Conservation (phyloP, 1,140 invertebrate species). For the Zaprionus nigranus region DNA sequence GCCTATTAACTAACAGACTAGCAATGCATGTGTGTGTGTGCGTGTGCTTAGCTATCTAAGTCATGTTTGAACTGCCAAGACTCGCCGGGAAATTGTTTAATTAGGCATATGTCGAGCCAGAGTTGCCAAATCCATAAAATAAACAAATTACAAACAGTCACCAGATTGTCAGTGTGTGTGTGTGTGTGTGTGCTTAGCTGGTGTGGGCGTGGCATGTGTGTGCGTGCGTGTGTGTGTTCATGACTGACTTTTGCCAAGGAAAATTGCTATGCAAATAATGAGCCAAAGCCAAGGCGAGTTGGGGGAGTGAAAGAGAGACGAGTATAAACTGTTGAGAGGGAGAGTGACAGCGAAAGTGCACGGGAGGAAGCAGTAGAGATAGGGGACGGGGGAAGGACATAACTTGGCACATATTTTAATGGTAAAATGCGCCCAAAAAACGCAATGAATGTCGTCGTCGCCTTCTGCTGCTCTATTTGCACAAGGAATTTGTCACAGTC, state of each 20-base stretch:
- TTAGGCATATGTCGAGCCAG: conserved; percentile 64
- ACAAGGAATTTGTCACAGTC: conserved; percentile 38
- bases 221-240: conserved; percentile 22
- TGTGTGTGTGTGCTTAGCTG: conserved; percentile 8
- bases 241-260: conserved; percentile 44
- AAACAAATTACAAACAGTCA: conserved; percentile 77
- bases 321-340: too few relatives aligned
- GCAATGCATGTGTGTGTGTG: conserved; percentile 6
- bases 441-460: conserved; percentile 27
- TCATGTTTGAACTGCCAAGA: conserved; percentile 37
- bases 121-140: conserved; percentile 70
- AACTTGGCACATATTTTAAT: conserved; percentile 40
- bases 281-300: neutral
- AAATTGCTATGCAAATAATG: conserved; percentile 55
- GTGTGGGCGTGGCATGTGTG: conserved; percentile 36
- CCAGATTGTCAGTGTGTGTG: conserved; percentile 53
- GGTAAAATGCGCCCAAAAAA: conserved; percentile 29
- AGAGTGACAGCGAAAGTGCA: too few relatives aligned
- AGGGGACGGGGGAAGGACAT: neutral
- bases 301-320: neutral
- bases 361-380: too few relatives aligned
- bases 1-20: neutral
- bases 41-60: conserved; percentile 36
- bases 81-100: conserved; percentile 62
- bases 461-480: conserved; percentile 35